phyloP scores from a whole-genome alignment of 2,888 invertebrate genomes.

The Parapristionchus giblindavisi region DNA sequence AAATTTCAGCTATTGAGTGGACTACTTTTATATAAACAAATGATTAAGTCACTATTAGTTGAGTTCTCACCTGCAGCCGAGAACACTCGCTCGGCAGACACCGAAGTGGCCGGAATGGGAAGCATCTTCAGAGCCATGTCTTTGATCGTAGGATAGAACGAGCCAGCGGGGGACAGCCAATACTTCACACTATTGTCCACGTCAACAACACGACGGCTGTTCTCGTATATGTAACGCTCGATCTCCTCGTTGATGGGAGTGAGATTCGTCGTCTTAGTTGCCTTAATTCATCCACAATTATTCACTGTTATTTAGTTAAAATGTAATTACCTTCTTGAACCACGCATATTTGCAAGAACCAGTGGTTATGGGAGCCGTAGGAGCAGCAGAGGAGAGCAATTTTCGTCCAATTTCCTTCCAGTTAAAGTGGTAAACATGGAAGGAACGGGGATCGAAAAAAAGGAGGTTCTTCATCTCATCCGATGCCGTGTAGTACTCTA shows the following conservation, averaged over 20 bases:
- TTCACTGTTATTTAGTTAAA: too few relatives aligned
- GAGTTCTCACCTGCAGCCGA: not conserved
- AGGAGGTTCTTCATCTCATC: slow-evolving; percentile 19
- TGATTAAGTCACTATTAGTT: not conserved
- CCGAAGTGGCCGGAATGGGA: slow-evolving; percentile 12
- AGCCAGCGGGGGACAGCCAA: not conserved
- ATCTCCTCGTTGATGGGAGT: slow-evolving; percentile 1
- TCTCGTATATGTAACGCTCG: not conserved
- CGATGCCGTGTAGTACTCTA: not conserved
- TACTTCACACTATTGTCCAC: not conserved
- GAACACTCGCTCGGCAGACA: slow-evolving; percentile 13
- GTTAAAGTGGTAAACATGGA: not conserved
- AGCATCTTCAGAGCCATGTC: slow-evolving; percentile 8
- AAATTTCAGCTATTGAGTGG: not conserved
- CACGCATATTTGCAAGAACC: not conserved
- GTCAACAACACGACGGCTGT: not conserved
- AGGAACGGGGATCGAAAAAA: slow-evolving; percentile 10
- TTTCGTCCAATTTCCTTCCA: not conserved
- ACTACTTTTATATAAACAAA: not conserved
- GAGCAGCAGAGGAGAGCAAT: not conserved
- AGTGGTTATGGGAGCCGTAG: not conserved
- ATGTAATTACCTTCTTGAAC: not conserved
- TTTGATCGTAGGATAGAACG: slow-evolving; percentile 5
- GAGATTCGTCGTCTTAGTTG: not conserved
- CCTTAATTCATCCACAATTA: too few relatives aligned